Evolutionary conservation across 1,140 invertebrate species (phyloP).

Genomic region (Drosophila athabasca): DNA sequence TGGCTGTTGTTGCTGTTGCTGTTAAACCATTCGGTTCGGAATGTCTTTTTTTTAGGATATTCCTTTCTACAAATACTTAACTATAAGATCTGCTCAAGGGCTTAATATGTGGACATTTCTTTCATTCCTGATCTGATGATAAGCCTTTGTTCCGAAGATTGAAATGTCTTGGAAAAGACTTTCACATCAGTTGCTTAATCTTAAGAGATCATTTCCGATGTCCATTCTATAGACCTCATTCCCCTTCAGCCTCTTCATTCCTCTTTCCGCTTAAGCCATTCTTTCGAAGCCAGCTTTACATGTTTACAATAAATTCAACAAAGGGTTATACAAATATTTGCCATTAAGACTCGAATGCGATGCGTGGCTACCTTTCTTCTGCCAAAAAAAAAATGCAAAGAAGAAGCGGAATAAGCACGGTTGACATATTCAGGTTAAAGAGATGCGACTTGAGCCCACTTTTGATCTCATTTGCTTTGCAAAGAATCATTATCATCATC

Average conservation of each 20-base stretch:
- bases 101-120: too few species aligned
- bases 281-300: slow-evolving; percentile 16
- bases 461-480: slow-evolving; percentile 79
- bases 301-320: slow-evolving; percentile 19
- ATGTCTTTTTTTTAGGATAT: too few species aligned
- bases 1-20: too few species aligned
- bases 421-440: slow-evolving; percentile 78
- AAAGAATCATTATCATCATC: slow-evolving; percentile 34
- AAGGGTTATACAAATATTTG: slow-evolving; percentile 38
- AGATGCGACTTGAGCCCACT: slow-evolving; percentile 78
- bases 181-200: background rate
- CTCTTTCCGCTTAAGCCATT: slow-evolving; percentile 12
- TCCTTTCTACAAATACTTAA: too few species aligned
- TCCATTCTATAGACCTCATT: too few species aligned
- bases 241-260: background rate
- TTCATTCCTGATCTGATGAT: too few species aligned
- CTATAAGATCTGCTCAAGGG: too few species aligned
- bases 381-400: slow-evolving; percentile 30
- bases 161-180: too few species aligned
- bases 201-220: background rate
- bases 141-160: too few species aligned
- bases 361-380: slow-evolving; percentile 28
- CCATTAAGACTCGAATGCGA: background rate
- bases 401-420: slow-evolving; percentile 32
- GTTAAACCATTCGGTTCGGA: too few species aligned